Evolutionary conservation across 1,140 invertebrate species (phyloP).

Genomic region (Saccostrea echinata): DNA sequence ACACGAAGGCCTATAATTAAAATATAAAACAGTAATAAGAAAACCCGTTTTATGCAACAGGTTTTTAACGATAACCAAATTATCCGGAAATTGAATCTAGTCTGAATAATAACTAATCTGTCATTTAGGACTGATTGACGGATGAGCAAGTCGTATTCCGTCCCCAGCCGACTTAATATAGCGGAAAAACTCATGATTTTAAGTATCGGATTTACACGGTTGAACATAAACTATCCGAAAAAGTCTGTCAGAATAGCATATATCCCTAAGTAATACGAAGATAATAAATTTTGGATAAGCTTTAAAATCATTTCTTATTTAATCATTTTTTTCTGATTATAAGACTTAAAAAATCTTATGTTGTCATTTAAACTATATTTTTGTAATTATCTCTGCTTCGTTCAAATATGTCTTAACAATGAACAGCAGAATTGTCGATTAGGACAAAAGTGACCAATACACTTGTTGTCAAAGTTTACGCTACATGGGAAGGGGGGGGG

Average conservation of each 20-base stretch:
- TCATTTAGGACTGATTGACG: constrained; percentile 26
- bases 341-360: too few species aligned
- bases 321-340: too few species aligned
- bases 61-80: constrained; percentile 18
- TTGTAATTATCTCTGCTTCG: too few species aligned
- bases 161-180: constrained; percentile 23
- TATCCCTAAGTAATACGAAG: not conserved
- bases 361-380: too few species aligned
- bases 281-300: not conserved
- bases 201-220: not conserved
- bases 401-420: too few species aligned
- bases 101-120: constrained; percentile 35
- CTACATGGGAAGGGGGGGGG: too few species aligned
- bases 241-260: not conserved
- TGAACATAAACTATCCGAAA: constrained; percentile 6
- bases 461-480: too few species aligned
- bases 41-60: constrained; percentile 28
- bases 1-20: constrained; percentile 7
- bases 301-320: too few species aligned
- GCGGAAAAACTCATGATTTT: constrained; percentile 1
- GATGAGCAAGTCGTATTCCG: constrained; percentile 8
- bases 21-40: constrained; percentile 9
- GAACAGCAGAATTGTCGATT: too few species aligned
- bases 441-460: too few species aligned
- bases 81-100: constrained; percentile 31